Percentiles rank a stretch among this genome's conserved stretches.
These are phyloP conservation scores for Drosophila serrata DNA, from an alignment of 1,140 invertebrate genomes.

Conservation along the genomic window DNA sequence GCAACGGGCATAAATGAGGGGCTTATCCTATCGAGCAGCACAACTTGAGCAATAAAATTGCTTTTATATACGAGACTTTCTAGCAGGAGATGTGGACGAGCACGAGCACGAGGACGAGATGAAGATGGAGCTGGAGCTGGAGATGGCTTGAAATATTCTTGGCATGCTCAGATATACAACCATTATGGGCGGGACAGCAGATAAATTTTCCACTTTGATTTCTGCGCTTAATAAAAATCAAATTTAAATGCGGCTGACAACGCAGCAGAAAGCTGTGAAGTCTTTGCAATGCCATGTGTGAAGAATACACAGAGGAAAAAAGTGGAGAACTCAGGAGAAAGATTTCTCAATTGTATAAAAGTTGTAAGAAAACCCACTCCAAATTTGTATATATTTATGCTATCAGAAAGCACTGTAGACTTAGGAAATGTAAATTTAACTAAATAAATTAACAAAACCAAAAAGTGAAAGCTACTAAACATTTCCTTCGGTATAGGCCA, in stretches of 20 bases:
- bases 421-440: too few relatives aligned
- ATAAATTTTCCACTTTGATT: constrained; percentile 82
- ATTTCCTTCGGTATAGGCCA: too few relatives aligned
- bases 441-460: too few relatives aligned
- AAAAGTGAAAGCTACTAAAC: neutral
- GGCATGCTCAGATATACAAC: constrained; percentile 66
- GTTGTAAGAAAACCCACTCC: neutral
- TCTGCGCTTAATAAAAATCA: constrained; percentile 82
- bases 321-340: too few relatives aligned
- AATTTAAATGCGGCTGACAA: constrained; percentile 83
- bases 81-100: constrained; percentile 1
- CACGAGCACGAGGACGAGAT: constrained; percentile 3
- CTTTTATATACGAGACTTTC: constrained; percentile 61
- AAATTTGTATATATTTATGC: too few relatives aligned
- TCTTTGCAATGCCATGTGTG: constrained; percentile 42
- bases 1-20: constrained; percentile 79
- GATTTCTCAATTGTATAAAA: neutral
- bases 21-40: constrained; percentile 79
- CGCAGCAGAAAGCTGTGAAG: constrained; percentile 47
- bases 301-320: constrained; percentile 10
- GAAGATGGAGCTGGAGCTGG: constrained; percentile 5
- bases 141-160: constrained; percentile 64
- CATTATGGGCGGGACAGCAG: constrained; percentile 38
- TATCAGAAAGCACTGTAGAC: too few relatives aligned
- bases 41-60: constrained; percentile 83